Evolutionary conservation across 2,888 invertebrate genomes (phyloP), one percentile per base, ranked within the genome.

Genomic region (Eupeodes luniger): DNA sequence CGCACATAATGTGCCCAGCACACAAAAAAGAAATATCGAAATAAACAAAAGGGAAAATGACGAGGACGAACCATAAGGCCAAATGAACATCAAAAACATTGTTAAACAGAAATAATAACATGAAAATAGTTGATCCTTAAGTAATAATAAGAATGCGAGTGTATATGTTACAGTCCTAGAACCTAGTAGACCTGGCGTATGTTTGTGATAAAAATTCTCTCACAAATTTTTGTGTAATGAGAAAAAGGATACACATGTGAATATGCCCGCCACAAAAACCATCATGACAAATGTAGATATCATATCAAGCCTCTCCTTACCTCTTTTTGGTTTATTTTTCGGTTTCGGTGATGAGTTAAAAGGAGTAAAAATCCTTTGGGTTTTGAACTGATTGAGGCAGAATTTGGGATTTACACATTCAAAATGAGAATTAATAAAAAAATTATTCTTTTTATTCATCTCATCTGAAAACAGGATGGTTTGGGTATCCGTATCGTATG

Each of bases 201-300:
- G 53, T 47, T 61, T 69, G 44, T 70, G 72, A 80, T 80, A 83
- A 83, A 72, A 67, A 76, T 59, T 47, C 27, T 79, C 62, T 34
- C 75, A 12, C 55, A 66, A 49, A 70, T 19, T 40, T 61, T 47
- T 79, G 83, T 59, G 72, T 86, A 82, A 86, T 75, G 75, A 76
- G 76, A 67, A 74, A 75, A 75, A 76, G 66, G 49, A 80, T 53
- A 74, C 51, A 19, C 61, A 81, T 61, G 51, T n/a, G 57, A 64
- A 81, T 79, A 61, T 59, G 57, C 34, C 57, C 40, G 40, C 75
- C 51, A 44, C 62, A 79, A 75, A 72, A 79, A 69, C 75, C 86
- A 79, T 82, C 82, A 79, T 82, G 78, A 82, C 82, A 82, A 86
- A 86, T 86, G 78, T 79, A 81, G 67, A 85, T 67, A 72, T 81